Conservation (phyloP, 2,113 vertebrate species). For the Paramormyrops kingsleyae region DNA sequence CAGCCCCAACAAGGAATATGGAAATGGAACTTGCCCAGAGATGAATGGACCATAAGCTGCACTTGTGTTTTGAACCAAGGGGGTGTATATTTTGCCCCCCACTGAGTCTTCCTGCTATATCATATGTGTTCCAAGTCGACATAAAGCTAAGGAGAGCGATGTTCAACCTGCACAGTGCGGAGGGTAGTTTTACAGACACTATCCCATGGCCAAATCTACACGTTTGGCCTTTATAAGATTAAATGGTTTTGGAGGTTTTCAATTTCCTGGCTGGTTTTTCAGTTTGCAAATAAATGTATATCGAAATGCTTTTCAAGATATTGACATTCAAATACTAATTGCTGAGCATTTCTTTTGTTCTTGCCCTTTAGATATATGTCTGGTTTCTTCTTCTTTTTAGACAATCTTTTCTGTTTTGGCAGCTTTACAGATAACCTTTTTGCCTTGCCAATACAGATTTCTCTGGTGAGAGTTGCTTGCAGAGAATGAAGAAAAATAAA, state of each 20-base stretch:
- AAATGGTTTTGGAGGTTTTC: not conserved
- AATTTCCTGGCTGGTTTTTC: not conserved
- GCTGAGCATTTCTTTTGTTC: not conserved
- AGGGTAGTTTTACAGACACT: not conserved
- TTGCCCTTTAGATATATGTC: not conserved
- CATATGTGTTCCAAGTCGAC: not conserved
- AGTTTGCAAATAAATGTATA: not conserved
- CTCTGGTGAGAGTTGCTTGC: not conserved
- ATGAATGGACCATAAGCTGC: not conserved
- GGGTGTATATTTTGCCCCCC: not conserved
- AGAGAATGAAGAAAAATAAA: not conserved
- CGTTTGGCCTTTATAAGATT: not conserved
- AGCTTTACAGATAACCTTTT: not conserved
- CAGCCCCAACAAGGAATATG: not conserved
- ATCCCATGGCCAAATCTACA: not conserved
- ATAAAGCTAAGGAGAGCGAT: not conserved
- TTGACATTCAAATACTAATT: not conserved
- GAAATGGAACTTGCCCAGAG: not conserved
- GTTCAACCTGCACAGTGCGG: not conserved
- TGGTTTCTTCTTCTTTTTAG: not conserved
- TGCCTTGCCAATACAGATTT: not conserved
- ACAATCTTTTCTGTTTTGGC: not conserved
- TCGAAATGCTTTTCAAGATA: not conserved
- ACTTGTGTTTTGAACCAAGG: not conserved
- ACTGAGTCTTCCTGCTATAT: not conserved